Conservation (phyloP, 2,113 vertebrate genomes). For the Tapirus terrestris region DNA sequence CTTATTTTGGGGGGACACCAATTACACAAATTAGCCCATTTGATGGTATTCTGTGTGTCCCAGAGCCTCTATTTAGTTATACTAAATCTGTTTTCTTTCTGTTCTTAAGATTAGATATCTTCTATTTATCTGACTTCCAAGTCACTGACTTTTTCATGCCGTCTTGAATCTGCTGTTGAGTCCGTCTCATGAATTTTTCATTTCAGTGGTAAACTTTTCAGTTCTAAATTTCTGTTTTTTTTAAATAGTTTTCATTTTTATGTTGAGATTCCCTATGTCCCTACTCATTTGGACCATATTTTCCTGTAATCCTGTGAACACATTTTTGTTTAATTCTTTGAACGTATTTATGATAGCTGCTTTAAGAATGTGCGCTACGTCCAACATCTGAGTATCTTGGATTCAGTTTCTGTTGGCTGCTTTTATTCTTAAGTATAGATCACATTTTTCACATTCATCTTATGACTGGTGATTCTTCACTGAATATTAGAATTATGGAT, state of each 20-base stretch:
- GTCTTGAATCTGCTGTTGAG: slow-evolving; percentile 21
- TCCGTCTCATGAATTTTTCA: neutral
- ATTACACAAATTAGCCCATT: neutral
- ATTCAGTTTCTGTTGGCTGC: neutral
- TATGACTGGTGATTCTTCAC: neutral
- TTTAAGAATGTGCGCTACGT: neutral
- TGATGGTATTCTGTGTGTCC: neutral
- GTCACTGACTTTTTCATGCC: slow-evolving; percentile 7
- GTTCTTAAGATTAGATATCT: slow-evolving; percentile 6
- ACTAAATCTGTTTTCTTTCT: neutral
- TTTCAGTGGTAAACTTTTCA: neutral
- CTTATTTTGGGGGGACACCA: neutral
- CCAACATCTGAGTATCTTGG: neutral
- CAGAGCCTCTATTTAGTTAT: slow-evolving; percentile 4
- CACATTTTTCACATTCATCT: neutral
- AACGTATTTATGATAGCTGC: neutral
- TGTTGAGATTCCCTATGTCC: neutral
- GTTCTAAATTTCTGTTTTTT: slow-evolving; percentile 12
- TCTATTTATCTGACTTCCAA: slow-evolving; percentile 4
- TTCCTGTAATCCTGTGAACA: neutral
- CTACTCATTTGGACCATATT: neutral
- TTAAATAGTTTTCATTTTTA: neutral
- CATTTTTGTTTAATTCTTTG: slow-evolving; percentile 10
- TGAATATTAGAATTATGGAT: neutral
- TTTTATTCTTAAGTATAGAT: neutral